These are phyloP conservation scores for Pycnonotus jocosus DNA, from an alignment of 2,113 vertebrate genomes.

Conservation along the genomic window DNA sequence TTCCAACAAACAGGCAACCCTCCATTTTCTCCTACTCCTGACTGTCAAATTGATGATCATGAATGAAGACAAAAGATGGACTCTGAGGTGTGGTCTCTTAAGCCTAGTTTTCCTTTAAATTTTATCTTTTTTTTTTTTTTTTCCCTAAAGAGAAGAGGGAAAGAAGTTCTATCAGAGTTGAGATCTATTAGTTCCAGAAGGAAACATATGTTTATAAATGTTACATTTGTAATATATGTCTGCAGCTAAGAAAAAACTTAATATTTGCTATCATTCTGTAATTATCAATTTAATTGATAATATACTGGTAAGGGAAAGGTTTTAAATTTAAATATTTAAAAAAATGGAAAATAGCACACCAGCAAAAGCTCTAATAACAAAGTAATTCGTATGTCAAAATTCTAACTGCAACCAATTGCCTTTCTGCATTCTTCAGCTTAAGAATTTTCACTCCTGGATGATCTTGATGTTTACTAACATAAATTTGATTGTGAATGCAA, in stretches of 20 bases:
- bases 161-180: neutral
- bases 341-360: neutral
- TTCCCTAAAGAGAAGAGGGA: accelerated
- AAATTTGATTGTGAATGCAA: neutral
- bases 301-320: neutral
- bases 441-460: neutral
- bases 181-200: neutral
- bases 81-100: neutral
- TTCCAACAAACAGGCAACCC: neutral
- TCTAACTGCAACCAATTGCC: neutral
- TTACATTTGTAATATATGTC: neutral
- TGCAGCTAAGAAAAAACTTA: neutral
- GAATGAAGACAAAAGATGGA: neutral
- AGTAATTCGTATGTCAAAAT: neutral
- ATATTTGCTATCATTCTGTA: neutral
- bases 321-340: neutral
- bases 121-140: neutral
- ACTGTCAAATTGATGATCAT: neutral
- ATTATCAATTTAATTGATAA: neutral
- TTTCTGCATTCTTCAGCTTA: neutral
- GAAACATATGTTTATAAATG: neutral
- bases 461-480: neutral
- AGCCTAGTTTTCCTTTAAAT: neutral
- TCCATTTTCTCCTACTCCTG: neutral
- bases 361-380: neutral